Base-by-base conservation (phyloP, 2,797 vertebrate species). In the Pangasius sanitwongsei region DNA sequence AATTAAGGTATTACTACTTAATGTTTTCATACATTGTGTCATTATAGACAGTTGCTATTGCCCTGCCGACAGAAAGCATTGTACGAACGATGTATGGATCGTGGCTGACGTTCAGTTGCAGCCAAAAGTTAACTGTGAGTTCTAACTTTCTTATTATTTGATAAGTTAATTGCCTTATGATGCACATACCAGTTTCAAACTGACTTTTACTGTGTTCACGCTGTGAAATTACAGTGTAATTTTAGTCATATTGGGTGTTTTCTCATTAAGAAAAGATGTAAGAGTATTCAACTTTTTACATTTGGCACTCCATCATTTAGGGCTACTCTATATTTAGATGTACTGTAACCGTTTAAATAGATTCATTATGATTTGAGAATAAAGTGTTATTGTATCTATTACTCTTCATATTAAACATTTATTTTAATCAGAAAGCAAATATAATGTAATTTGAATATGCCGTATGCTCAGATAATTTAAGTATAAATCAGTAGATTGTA, bases 1-100 rank as follows among this genome's bases (percentile, higher is more conserved):
- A 67, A 18, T 67, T n/a, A 84, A 50, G 16, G 1, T 13, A 23
- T 23, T 23, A n/a, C 16, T 84, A 20, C 16, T 31, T 13, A 44
- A 69, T 53, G 63, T 69, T 85, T 85, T 69, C 20, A 67, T 80
- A 28, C 37, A 74, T 82, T 78, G 50, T 55, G 63, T 57, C 87
- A 34, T 25, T 90, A 50, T 89, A 97, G 97, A 92, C 94, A 67
- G 83, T 93, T 7, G 96, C 96, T 88, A 90, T 94, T 74, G 93
- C 95, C 0, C 12, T 97, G 78, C 94, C 95, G 50, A 91, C 92
- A 0, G 77, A 95, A 0, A 87, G 91, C 44, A 87, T 65, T 6
- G 77, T 96, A 57, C 94, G 97, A 88, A 97, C 96, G 13, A 95
- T 99, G 97, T 96, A 99, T 0, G 98, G 98, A 88, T 97, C 96